These are phyloP conservation scores for Chitala chitala DNA, from an alignment of 2,113 vertebrate species.

Conservation along the genomic window DNA sequence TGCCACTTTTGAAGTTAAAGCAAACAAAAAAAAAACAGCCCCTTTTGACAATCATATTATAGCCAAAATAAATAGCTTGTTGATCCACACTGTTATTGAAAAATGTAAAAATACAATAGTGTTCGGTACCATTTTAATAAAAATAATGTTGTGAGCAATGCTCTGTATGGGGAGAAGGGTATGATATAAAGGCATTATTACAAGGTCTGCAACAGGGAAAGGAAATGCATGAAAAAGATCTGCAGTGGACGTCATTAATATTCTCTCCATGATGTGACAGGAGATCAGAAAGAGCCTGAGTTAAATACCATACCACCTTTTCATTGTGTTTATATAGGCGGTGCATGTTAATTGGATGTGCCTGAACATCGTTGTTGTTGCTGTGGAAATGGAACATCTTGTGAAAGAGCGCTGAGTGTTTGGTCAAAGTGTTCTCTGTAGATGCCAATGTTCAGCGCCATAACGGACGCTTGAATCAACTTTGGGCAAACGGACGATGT, in stretches of 20 bases:
- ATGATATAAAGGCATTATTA: not conserved
- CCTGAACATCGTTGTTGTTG: no score
- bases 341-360: no score
- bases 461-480: no score
- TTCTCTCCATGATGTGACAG: not conserved
- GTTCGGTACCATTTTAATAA: not conserved
- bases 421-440: no score
- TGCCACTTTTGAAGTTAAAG: constrained; percentile 20
- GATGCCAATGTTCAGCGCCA: no score
- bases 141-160: not conserved
- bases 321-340: no score
- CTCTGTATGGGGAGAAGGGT: not conserved
- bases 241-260: not conserved
- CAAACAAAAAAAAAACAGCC: constrained; percentile 3
- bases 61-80: constrained; percentile 18
- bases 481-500: no score
- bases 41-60: not conserved
- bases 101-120: not conserved
- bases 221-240: not conserved
- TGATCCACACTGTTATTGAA: constrained; percentile 8
- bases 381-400: no score
- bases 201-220: not conserved
- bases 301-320: no score
- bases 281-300: no score
- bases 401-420: no score